Conservation (phyloP, 1,140 invertebrate genomes). For the Cotesia glomerata region DNA sequence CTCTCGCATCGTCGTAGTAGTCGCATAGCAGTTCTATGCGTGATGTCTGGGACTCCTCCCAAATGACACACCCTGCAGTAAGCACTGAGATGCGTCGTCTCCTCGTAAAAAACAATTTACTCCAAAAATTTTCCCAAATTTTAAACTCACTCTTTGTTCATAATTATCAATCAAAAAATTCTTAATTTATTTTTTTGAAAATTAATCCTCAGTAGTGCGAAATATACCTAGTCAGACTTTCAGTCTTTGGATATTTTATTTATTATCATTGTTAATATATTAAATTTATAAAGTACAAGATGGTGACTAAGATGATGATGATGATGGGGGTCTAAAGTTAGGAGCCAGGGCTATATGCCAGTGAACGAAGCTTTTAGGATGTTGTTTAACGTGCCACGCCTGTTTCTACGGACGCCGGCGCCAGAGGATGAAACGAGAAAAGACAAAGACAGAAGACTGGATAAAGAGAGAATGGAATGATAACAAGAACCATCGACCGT, state of each 20-base stretch:
- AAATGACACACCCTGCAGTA: background rate
- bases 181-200: no score
- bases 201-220: no score
- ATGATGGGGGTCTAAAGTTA: background rate
- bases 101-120: background rate
- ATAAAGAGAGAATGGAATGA: conserved; percentile 4
- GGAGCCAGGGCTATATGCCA: background rate
- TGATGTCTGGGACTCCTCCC: background rate
- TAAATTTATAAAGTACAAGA: no score
- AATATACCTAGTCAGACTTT: no score
- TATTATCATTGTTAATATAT: no score
- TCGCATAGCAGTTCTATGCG: no score
- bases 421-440: background rate
- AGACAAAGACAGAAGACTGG: background rate
- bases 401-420: conserved; percentile 11
- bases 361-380: background rate
- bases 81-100: background rate
- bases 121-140: background rate
- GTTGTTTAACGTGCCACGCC: conserved; percentile 11
- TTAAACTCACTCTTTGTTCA: no score
- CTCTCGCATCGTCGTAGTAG: background rate
- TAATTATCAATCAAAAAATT: no score
- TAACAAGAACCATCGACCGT: conserved; percentile 18
- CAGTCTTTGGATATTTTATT: no score
- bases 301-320: no score